A percentile compares a stretch with the other conserved stretches of the same genome.
Evolutionary conservation across 2,113 vertebrate species (phyloP).

Genomic region (Cyanoliseus patagonus): DNA sequence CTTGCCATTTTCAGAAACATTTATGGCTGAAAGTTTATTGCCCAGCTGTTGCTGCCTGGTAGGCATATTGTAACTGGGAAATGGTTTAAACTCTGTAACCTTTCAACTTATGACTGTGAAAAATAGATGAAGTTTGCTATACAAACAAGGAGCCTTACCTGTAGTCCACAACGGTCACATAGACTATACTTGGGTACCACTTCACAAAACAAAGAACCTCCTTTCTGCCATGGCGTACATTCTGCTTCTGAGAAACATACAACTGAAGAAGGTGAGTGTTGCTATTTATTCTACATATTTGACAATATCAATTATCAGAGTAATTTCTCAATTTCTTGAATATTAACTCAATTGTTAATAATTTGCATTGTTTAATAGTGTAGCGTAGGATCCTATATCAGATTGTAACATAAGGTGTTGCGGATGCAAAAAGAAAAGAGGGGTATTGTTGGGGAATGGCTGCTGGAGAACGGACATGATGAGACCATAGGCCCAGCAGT

Average conservation of each 20-base stretch:
- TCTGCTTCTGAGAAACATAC: background rate
- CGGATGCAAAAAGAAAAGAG: no score
- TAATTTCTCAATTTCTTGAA: background rate
- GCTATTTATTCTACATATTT: background rate
- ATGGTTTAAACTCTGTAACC: conserved; percentile 11
- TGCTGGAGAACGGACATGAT: no score
- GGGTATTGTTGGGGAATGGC: no score
- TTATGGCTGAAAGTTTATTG: conserved; percentile 26
- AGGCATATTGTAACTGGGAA: conserved; percentile 2
- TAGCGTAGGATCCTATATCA: background rate
- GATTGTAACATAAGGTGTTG: background rate
- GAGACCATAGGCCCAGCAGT: no score
- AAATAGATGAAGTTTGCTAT: background rate
- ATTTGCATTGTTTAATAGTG: background rate
- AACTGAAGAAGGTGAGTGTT: background rate
- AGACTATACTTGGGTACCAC: background rate
- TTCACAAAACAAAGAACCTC: background rate
- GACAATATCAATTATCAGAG: rapidly evolving
- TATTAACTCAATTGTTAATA: background rate
- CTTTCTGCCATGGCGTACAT: background rate
- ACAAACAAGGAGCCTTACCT: background rate
- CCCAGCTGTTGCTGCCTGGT: conserved; percentile 52
- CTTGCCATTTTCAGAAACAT: background rate
- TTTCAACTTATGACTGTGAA: background rate
- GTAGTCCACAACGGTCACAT: background rate